Evolutionary conservation across 2,888 invertebrate species (phyloP), one percentile per base, ranked within the genome.

Genomic region (Cataglyphis altisquamis): DNA sequence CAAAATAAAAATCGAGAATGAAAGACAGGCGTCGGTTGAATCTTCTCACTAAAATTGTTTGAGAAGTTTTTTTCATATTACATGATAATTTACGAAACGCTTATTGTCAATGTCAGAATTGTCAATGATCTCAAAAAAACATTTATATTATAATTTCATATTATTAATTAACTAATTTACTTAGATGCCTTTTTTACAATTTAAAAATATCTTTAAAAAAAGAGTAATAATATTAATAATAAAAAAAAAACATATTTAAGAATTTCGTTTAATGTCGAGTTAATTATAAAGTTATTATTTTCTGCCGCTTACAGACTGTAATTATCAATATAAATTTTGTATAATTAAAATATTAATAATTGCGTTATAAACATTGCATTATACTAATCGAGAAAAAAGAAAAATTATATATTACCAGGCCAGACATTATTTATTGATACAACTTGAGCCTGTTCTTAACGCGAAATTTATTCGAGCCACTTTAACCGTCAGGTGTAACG

Each of bases 301-400:
- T 15, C 3, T 25, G 29, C 25, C 18, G 6, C 10, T 25, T 1
- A 5, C 9, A 72, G 5, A 18, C 39, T 70, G 15, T 52, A 70
- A 70, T 57, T 55, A 57, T 41, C 4, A 57, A 60, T 57, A 25
- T 15, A 41, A 73, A 60, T n/a, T 41, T 36, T 21, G 36, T 55
- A 9, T 45, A n/a, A 62, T 62, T 73, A 73, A 32, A n/a, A 29
- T 29, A 41, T 62, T 8, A 57, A 8, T 73, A 62, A 73, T 62
- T 15, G 41, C 73, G 29, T 62, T 60, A 60, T 12, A 8, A 73
- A 60, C 60, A n/a, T 1, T 41, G 10, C 36, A 18, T 25, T 18
- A 1, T n/a, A 18, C 6, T 41, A 36, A 29, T 8, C 5, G n/a
- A 29, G 25, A 64, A n/a, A 36, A n/a, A 12, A 60, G 5, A 41